Conservation (phyloP, 1,140 invertebrate genomes). For the Pentalonia nigronervosa region DNA sequence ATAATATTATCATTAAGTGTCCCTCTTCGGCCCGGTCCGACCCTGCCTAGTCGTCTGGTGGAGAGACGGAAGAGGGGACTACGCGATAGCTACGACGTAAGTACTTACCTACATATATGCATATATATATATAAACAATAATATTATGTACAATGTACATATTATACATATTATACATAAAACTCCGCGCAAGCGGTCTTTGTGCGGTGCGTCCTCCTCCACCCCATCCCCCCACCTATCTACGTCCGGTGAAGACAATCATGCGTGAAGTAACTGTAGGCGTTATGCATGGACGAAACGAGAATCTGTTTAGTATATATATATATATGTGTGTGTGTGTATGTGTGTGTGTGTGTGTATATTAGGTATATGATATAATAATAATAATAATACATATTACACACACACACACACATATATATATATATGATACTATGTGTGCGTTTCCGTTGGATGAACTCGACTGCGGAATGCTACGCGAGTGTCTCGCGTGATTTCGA, state of each 20-base stretch:
- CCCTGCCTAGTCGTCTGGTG: no score
- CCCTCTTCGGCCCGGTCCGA: no score
- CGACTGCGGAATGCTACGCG: slow-evolving; percentile 40
- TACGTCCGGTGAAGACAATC: slow-evolving; percentile 44
- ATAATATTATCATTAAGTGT: no score
- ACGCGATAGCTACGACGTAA: neutral
- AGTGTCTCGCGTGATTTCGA: slow-evolving; percentile 55
- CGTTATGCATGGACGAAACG: slow-evolving; percentile 55
- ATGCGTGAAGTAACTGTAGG: slow-evolving; percentile 56
- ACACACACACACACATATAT: neutral
- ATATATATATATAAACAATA: no score
- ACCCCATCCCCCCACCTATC: no score
- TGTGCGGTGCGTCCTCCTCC: slow-evolving; percentile 14
- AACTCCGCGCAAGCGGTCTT: neutral
- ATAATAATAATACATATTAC: no score
- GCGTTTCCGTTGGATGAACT: slow-evolving; percentile 56
- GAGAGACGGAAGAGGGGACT: neutral
- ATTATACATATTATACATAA: neutral
- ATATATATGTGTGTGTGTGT: no score
- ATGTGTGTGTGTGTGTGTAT: no score
- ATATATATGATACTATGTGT: neutral
- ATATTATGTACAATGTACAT: no score
- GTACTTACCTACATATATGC: no score
- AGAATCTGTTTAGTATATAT: slow-evolving; percentile 49
- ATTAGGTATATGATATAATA: neutral